These are phyloP conservation scores for Caenorhabditis sinica DNA, from an alignment of 2,888 invertebrate genomes.

Conservation along the genomic window DNA sequence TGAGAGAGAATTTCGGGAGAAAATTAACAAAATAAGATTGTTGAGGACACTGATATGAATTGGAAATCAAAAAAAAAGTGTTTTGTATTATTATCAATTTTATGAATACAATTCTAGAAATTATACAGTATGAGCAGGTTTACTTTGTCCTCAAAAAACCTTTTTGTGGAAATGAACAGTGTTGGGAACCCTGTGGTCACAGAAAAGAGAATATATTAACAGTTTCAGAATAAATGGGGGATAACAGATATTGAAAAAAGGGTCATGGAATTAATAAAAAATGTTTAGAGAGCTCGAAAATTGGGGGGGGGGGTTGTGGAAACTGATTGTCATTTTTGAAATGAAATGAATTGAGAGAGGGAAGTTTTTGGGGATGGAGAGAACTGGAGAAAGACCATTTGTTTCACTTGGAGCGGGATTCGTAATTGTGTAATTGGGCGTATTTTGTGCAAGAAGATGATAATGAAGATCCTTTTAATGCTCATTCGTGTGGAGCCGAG, in stretches of 20 bases:
- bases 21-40: not conserved
- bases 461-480: constrained; percentile 10
- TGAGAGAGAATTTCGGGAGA: not conserved
- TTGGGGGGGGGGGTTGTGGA: not conserved
- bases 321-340: constrained; percentile 22
- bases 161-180: constrained; percentile 13
- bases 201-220: constrained; percentile 17
- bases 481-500: constrained; percentile 46
- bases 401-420: constrained; percentile 11
- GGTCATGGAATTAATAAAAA: constrained; percentile 36
- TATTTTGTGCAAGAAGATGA: not conserved
- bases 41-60: constrained; percentile 40
- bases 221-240: constrained; percentile 8
- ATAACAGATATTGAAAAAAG: not conserved
- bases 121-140: constrained; percentile 23
- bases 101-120: constrained; percentile 20
- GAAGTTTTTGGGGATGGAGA: constrained; percentile 41
- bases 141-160: not conserved
- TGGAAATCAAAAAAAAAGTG: constrained; percentile 33
- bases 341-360: constrained; percentile 14
- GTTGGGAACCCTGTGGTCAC: constrained; percentile 18
- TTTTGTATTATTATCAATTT: no score
- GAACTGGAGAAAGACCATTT: constrained; percentile 45
- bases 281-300: not conserved
- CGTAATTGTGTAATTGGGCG: not conserved